Conservation (phyloP, 2,797 vertebrate species). For the Pangasius sanitwongsei region DNA sequence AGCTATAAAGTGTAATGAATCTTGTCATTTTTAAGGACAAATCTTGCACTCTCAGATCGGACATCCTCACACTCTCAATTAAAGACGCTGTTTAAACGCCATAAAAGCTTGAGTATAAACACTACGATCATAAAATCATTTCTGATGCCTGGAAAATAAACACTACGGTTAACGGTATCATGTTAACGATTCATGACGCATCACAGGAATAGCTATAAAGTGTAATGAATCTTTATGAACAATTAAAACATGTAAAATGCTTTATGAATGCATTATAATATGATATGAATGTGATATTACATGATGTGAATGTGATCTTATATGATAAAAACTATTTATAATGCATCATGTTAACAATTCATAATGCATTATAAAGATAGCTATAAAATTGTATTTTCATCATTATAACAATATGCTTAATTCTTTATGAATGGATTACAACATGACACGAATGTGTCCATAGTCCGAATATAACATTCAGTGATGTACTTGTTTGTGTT, state of each 20-base stretch:
- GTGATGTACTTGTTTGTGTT: neutral
- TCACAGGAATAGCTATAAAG: too few species aligned
- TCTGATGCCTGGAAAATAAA: too few species aligned
- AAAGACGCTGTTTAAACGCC: neutral
- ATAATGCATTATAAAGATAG: neutral
- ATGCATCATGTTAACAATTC: neutral
- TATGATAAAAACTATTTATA: neutral
- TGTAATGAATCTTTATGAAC: neutral
- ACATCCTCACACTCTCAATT: neutral
- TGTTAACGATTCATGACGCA: too few species aligned
- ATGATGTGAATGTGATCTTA: neutral
- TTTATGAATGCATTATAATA: neutral
- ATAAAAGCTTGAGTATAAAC: neutral
- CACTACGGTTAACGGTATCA: too few species aligned
- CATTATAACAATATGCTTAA: neutral
- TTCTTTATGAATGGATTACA: neutral
- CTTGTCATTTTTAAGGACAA: neutral
- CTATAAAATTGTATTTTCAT: too few species aligned
- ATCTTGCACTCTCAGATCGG: neutral
- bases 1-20: neutral
- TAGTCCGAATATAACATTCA: neutral
- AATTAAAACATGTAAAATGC: too few species aligned
- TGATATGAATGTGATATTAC: neutral
- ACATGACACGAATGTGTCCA: neutral
- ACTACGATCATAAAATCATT: too few species aligned